Base-by-base conservation (phyloP, 2,888 invertebrate genomes). In the Bellardia bayeri region DNA sequence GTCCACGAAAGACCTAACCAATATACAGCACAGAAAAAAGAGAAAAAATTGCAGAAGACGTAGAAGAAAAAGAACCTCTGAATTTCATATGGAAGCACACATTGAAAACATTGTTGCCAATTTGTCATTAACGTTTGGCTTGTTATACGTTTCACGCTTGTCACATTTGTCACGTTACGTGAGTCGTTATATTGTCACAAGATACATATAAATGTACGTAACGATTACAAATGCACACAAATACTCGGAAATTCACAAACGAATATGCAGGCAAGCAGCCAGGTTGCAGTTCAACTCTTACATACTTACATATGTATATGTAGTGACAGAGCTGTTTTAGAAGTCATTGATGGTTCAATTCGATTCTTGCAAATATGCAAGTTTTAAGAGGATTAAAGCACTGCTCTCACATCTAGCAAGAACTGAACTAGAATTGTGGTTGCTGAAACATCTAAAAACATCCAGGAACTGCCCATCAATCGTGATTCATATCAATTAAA, bases 81-180 rank as follows among this genome's bases (percentile, higher is more conserved):
- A 45, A 72, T 81, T 74, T 74, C 56, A 66, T 81, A 74, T 45
- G 72, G 37, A 72, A 56, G 13, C 33, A 80, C 13, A 72, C 76
- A 83, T 71, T 64, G 83, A 71, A 68, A 84, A 81, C 74, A 87
- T 84, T 84, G 84, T 84, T 87, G 84, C 87, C 87, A 87, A 87
- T 87, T 87, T 87, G 87, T 87, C 84, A 87, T 87, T 87, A 87
- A 87, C 84, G 81, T 87, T 87, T 87, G 87, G 87, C 87, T 87
- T 87, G 87, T 87, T 87, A 87, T 87, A 87, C 81, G 84, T 76
- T 87, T 87, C 81, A 87, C 87, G 87, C 87, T 87, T 87, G 87
- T 87, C 84, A 87, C 87, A 87, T 87, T 87, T 87, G 87, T 87
- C 87, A 84, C 87, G 87, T 87, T 87, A 87, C 87, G 87, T 87